Base-by-base conservation (phyloP, 2,797 vertebrate species). In the Scolopax bukidnonensis region DNA sequence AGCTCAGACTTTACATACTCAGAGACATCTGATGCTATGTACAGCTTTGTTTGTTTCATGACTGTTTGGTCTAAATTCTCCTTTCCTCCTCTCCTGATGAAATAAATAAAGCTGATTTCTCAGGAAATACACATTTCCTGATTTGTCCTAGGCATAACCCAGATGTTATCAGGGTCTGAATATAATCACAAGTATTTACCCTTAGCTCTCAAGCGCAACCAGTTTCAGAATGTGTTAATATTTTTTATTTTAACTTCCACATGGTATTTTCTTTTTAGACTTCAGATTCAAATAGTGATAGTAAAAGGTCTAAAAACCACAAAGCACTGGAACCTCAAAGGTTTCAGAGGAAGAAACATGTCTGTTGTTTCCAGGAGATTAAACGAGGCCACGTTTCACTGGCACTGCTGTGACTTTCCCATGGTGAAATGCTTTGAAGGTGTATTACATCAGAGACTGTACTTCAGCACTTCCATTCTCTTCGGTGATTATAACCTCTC, bases 1-100 rank as follows among this genome's bases (percentile, higher is more conserved):
- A 12, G 9, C 25, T 56, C 0, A 0, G 6, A 0, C 11, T 16
- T 18, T 16, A 6, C 1, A 1, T 36, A 18, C 36, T 16, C 15
- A n/a, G 25, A 51, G 30, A 18, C 12, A 10, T 19, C 2, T 36
- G 61, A 6, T 28, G 56, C 30, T 57, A 7, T 5, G 11, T 4
- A 60, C 5, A 16, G 28, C 1, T 86, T 5, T 40, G 28, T 19
- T 50, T 32, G 48, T 51, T 77, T 64, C 3, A 2, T 8, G 27
- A 21, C 70, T 28, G 6, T 3, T 57, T 47, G 57, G 10, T 18
- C 19, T 12, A 10, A 33, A 43, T 60, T 38, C 70, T 67, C 61
- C 53, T 71, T 51, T 59, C 60, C 11, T 71, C 30, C 61, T 82
- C 40, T 50, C 65, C 30, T 3, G 1, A 0, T 11, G 70, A 38